Evolutionary conservation across 2,888 invertebrate genomes (phyloP), one percentile per base, ranked within the genome.

Genomic region (Eupithecia inturbata): DNA sequence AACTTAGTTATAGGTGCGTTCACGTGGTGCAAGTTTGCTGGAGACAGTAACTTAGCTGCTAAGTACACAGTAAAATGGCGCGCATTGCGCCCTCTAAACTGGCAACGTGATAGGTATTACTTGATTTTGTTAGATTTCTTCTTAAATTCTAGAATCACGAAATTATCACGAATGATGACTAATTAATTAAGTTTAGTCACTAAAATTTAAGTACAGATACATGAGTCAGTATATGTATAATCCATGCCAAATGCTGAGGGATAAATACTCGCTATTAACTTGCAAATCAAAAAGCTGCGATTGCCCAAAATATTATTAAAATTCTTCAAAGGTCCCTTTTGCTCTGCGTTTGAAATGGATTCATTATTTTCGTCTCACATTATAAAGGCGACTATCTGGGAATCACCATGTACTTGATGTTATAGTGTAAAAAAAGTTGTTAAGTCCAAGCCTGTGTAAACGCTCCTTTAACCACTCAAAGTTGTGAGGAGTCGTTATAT

Each of bases 401-500:
- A 5, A 36, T 36, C 5, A 36, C 36, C 36, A 7, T 9, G 36
- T 6, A 1, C 36, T 10, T 36, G 6, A 49, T 49, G 9, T 49
- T 9, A 49, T 36, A 36, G 36, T 9, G 36, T 14, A 39, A 39
- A 39, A n/a, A 53, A 53, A 14, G 7, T 62, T 33, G 19, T 28
- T 19, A 3, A 31, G 9, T 19, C 19, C 41, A n/a, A 36, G 28
- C 60, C 49, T 70, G 14, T 36, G 33, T 28, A 26, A 72, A 71
- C 70, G 67, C 60, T 36, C 26, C 64, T 71, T 67, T 76, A 72
- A 74, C 76, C 62, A 77, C 80, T 76, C 72, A 73, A 74, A 74
- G 72, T 77, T 79, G 77, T 78, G 77, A 83, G 81, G 76, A 80
- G 74, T 80, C 76, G 76, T 79, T 79, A 82, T 79, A 81, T 77